These are phyloP conservation scores for Helobdella robusta DNA, from an alignment of 2,888 invertebrate genomes.

Conservation along the genomic window DNA sequence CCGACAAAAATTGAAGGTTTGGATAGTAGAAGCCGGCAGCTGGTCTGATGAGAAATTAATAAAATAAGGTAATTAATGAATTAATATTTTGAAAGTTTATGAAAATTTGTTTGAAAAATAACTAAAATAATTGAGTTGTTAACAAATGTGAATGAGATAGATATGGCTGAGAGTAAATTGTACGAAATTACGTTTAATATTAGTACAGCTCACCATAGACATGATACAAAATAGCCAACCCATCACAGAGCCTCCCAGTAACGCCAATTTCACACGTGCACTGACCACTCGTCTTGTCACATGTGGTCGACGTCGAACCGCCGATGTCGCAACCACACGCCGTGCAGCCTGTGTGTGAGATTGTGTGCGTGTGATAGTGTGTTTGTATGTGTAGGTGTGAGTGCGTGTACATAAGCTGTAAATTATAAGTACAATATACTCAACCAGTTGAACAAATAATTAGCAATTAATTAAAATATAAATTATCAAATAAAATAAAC, in stretches of 20 bases:
- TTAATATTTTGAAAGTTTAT: neutral
- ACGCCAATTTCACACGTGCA: conserved; percentile 36
- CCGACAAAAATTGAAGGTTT: conserved; percentile 34
- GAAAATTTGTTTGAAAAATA: neutral
- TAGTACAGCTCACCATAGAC: no score
- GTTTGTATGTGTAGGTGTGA: neutral
- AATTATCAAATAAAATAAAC: no score
- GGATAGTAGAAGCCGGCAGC: conserved; percentile 34
- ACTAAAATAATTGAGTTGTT: no score
- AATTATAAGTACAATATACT: no score
- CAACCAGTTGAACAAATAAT: no score
- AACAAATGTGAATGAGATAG: no score
- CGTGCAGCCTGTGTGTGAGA: conserved; percentile 37
- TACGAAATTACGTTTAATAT: no score
- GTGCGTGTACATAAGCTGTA: no score
- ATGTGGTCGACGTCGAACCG: conserved; percentile 32
- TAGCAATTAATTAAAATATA: no score
- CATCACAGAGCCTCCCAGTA: conserved; percentile 34
- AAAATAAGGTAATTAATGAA: neutral
- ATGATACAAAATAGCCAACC: conserved; percentile 34
- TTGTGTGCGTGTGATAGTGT: no score
- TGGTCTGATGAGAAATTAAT: conserved; percentile 29
- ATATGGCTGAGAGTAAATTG: no score
- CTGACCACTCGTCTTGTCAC: conserved; percentile 38
- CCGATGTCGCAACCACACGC: conserved; percentile 38